Percentiles rank a stretch among this genome's conserved stretches.
Conservation (phyloP, 2,888 invertebrate species). For the Ethmia dodecea region DNA sequence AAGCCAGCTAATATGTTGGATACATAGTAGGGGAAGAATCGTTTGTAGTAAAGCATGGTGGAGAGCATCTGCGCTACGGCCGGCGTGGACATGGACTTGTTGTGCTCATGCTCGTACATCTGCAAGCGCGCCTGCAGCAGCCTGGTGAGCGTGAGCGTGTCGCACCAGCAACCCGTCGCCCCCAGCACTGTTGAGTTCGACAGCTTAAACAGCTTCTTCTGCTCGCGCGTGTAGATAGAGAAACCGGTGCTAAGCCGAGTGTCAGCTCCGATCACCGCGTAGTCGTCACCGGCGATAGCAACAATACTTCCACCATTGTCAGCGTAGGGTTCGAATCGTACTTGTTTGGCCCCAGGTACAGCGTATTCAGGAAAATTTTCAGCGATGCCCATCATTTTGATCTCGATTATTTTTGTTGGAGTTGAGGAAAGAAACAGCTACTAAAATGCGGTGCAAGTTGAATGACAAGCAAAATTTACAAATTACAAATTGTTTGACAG, state of each 20-base stretch:
- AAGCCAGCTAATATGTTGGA: slow-evolving; percentile 96
- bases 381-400: slow-evolving; percentile 50
- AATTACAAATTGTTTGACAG: background rate
- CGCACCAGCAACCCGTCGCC: slow-evolving; percentile 98
- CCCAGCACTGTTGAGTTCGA: slow-evolving; percentile 93
- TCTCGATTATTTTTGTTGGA: no score
- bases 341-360: slow-evolving; percentile 71
- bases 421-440: no score
- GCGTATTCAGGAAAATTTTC: slow-evolving; percentile 67
- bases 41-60: slow-evolving; percentile 95
- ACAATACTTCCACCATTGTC: slow-evolving; percentile 90
- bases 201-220: slow-evolving; percentile 91
- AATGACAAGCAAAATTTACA: slow-evolving; percentile 48
- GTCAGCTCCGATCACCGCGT: slow-evolving; percentile 96
- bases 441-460: slow-evolving; percentile 3
- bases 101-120: slow-evolving; percentile 97
- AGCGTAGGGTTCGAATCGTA: slow-evolving; percentile 71
- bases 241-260: slow-evolving; percentile 95
- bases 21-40: slow-evolving; percentile 99
- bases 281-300: slow-evolving; percentile 97
- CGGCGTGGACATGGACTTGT: slow-evolving; percentile 93
- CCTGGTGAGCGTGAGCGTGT: slow-evolving; percentile 93
- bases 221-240: slow-evolving; percentile 92
- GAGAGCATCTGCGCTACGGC: slow-evolving; percentile 98
- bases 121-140: slow-evolving; percentile 91